Evolutionary conservation across 2,113 vertebrate species (phyloP).

Genomic region (Sisor rabdophorus): DNA sequence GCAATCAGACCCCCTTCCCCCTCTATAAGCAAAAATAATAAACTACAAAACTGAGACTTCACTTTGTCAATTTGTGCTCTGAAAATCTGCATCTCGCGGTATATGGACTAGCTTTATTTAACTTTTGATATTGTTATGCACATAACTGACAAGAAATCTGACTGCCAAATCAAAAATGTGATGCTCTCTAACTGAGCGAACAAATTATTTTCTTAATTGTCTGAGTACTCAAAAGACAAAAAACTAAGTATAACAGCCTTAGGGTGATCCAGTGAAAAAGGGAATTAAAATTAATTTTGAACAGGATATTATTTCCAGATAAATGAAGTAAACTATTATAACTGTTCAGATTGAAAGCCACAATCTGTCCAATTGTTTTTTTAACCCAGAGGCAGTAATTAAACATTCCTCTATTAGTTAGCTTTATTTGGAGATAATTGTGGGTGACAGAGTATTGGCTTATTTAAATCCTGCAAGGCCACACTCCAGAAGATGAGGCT

Average conservation of each 20-base stretch:
- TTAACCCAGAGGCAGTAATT: slow-evolving; percentile 40
- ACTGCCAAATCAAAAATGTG: neutral
- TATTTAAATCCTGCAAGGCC: slow-evolving; percentile 36
- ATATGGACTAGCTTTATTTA: slow-evolving; percentile 13
- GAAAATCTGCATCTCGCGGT: slow-evolving; percentile 1
- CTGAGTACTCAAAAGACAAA: slow-evolving; percentile 22
- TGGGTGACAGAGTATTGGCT: slow-evolving; percentile 40
- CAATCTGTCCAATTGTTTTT: slow-evolving; percentile 21
- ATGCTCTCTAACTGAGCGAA: slow-evolving; percentile 1
- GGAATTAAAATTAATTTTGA: slow-evolving; percentile 21
- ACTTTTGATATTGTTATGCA: neutral
- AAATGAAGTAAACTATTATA: slow-evolving; percentile 33
- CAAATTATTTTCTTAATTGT: slow-evolving; percentile 16
- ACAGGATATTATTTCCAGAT: slow-evolving; percentile 9
- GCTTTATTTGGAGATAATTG: slow-evolving; percentile 36
- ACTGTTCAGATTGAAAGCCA: slow-evolving; percentile 26
- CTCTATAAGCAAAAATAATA: slow-evolving; percentile 18
- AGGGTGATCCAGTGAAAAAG: slow-evolving; percentile 22
- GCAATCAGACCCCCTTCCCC: neutral
- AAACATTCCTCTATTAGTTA: slow-evolving; percentile 32
- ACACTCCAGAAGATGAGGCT: slow-evolving; percentile 2
- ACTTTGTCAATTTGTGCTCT: slow-evolving; percentile 18
- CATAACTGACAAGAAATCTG: neutral
- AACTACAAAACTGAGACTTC: slow-evolving; percentile 19
- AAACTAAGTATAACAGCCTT: slow-evolving; percentile 14